phyloP scores from a whole-genome alignment of 2,113 vertebrate genomes.

The Malurus melanocephalus region DNA sequence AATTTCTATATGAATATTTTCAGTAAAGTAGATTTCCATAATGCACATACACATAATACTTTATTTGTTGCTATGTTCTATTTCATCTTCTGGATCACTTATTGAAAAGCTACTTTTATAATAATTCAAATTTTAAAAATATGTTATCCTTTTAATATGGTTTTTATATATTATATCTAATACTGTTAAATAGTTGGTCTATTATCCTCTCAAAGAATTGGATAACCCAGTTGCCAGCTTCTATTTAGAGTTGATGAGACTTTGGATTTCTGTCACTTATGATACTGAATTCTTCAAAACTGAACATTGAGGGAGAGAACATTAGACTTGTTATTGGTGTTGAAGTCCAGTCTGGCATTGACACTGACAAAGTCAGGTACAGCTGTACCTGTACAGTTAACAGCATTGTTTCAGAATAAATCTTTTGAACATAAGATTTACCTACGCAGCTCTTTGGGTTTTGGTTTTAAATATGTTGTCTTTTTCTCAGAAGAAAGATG shows the following conservation, averaged over 20 bases:
- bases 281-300: neutral
- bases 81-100: neutral
- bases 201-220: neutral
- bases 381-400: neutral
- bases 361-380: neutral
- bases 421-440: neutral
- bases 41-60: neutral
- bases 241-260: neutral
- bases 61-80: neutral
- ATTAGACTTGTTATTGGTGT: neutral
- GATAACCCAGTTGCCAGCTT: neutral
- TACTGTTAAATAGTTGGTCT: neutral
- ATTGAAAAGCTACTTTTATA: neutral
- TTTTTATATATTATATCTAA: neutral
- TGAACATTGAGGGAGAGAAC: neutral
- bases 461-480: neutral
- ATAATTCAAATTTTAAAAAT: neutral
- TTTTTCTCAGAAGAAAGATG: neutral
- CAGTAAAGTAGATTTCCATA: neutral
- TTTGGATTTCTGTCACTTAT: neutral
- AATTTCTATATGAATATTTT: neutral
- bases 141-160: neutral
- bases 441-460: neutral
- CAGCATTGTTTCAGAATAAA: neutral
- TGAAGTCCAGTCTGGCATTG: neutral